These are phyloP conservation scores for Agrochola macilenta DNA, from an alignment of 2,888 invertebrate genomes.

Conservation along the genomic window DNA sequence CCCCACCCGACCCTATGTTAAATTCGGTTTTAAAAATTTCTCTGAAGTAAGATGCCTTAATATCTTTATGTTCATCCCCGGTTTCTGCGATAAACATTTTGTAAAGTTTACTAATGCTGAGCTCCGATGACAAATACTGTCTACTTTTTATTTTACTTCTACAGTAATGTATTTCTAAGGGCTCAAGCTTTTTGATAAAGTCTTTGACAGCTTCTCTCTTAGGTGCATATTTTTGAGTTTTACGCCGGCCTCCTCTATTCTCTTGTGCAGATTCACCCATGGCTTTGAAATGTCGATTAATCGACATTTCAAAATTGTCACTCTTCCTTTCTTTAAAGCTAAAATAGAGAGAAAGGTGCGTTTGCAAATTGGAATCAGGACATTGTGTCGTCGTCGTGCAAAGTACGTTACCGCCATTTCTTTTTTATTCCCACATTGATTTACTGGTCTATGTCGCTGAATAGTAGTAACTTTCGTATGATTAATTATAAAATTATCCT, in stretches of 20 bases:
- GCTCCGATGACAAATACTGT: conserved; percentile 42
- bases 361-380: conserved; percentile 49
- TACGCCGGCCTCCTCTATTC: conserved; percentile 40
- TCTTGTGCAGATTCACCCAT: conserved; percentile 40
- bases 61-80: not conserved
- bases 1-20: conserved; percentile 23
- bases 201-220: conserved; percentile 36
- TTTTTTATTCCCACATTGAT: conserved; percentile 15
- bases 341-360: conserved; percentile 45
- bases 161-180: conserved; percentile 54
- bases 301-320: too few relatives aligned
- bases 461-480: conserved; percentile 3
- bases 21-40: conserved; percentile 53
- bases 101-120: conserved; percentile 47
- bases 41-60: conserved; percentile 46
- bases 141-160: conserved; percentile 45
- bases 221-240: conserved; percentile 41
- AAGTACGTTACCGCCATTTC: conserved; percentile 42
- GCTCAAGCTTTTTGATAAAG: conserved; percentile 45
- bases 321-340: conserved; percentile 48
- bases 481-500: not conserved
- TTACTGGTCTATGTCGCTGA: conserved; percentile 42
- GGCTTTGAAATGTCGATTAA: conserved; percentile 45
- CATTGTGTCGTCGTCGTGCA: conserved; percentile 35
- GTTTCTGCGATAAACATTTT: conserved; percentile 8